Evolutionary conservation across 2,888 invertebrate species (phyloP).

Genomic region (Crematogaster levior): DNA sequence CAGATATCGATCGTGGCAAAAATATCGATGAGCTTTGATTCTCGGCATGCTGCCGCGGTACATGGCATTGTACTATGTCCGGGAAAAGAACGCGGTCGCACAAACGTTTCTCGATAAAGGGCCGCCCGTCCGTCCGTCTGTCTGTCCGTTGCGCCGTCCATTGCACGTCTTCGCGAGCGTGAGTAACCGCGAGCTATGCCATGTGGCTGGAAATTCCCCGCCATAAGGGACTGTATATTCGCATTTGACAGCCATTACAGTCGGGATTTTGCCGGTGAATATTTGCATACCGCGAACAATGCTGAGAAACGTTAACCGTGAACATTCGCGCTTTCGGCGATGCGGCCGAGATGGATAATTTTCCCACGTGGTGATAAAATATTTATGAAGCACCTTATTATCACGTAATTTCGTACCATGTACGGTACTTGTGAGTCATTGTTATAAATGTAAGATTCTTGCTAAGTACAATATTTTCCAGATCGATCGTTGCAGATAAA

Average conservation of each 20-base stretch:
- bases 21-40: conserved; percentile 37
- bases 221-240: not conserved
- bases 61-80: conserved; percentile 22
- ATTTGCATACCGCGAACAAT: conserved; percentile 34
- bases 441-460: conserved; percentile 22
- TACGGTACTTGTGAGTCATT: conserved; percentile 12
- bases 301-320: conserved; percentile 12
- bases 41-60: conserved; percentile 11
- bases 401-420: not conserved
- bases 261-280: conserved; percentile 6
- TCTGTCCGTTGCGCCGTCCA: not conserved
- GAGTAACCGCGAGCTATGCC: conserved; percentile 49
- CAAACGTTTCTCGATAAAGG: conserved; percentile 43
- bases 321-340: conserved; percentile 27
- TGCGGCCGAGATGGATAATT: not conserved
- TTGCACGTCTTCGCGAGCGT: conserved; percentile 34
- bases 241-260: conserved; percentile 37
- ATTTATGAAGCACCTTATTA: conserved; percentile 4
- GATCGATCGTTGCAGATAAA: conserved; percentile 16
- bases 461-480: not conserved
- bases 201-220: conserved; percentile 13
- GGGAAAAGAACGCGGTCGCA: conserved; percentile 46
- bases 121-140: not conserved
- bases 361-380: conserved; percentile 5
- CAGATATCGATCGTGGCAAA: conserved; percentile 3